phyloP scores from a whole-genome alignment of 2,113 vertebrate species.

The Rhinoptilus africanus region DNA sequence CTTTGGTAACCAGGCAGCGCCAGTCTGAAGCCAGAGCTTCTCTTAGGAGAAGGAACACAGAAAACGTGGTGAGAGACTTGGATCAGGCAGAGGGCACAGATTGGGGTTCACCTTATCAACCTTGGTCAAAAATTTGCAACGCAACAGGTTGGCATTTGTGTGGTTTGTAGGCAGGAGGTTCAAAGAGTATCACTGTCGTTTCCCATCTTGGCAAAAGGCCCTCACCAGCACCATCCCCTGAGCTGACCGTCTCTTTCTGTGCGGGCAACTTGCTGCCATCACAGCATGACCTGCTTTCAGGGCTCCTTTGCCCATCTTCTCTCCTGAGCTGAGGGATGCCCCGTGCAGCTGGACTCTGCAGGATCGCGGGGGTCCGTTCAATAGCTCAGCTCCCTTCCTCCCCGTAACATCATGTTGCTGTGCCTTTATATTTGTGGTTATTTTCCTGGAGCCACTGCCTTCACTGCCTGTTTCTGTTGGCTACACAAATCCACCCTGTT shows the following conservation, averaged over 20 bases:
- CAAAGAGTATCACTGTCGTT: neutral
- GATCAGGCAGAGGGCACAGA: neutral
- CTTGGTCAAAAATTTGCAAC: neutral
- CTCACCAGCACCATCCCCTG: neutral
- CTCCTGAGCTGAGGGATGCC: rapidly evolving
- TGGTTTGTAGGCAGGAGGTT: neutral
- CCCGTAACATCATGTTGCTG: neutral
- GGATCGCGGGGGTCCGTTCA: neutral
- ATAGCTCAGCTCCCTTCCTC: neutral
- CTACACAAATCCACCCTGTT: neutral
- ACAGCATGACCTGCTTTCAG: rapidly evolving
- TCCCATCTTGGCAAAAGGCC: neutral
- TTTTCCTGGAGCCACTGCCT: neutral
- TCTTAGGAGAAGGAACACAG: neutral
- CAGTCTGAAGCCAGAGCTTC: neutral
- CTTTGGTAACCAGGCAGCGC: neutral
- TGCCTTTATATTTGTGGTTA: neutral
- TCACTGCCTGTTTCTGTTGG: neutral
- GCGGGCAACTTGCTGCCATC: neutral
- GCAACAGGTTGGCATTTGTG: neutral
- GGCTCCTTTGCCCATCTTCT: neutral
- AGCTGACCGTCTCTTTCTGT: neutral
- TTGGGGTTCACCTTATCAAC: neutral
- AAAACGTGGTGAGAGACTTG: neutral
- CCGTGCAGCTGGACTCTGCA: neutral